Conservation (phyloP, 1,140 invertebrate species). For the Drosophila repletoides region DNA sequence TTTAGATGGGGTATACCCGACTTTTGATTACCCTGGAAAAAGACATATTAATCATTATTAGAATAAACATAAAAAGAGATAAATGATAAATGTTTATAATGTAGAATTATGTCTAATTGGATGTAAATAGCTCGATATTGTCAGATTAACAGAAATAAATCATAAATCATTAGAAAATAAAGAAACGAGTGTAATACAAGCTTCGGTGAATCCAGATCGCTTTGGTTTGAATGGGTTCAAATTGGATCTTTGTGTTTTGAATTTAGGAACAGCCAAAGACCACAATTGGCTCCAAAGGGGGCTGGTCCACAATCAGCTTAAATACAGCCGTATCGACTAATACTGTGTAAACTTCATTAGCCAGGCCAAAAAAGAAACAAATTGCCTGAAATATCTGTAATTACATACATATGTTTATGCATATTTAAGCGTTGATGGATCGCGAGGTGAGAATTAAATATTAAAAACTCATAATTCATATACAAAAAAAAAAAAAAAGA, state of each 20-base stretch:
- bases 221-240: background rate
- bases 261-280: background rate
- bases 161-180: background rate
- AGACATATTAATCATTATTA: background rate
- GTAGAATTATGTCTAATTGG: background rate
- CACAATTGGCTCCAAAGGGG: no score
- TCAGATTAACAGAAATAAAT: background rate
- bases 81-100: background rate
- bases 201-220: background rate
- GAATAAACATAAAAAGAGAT: background rate
- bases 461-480: conserved; percentile 58
- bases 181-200: background rate
- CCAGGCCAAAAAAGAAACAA: conserved; percentile 40
- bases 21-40: conserved; percentile 16
- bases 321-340: conserved; percentile 41
- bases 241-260: no score
- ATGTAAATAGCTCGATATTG: background rate
- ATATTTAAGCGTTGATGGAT: conserved; percentile 30
- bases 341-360: conserved; percentile 64
- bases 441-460: conserved; percentile 38
- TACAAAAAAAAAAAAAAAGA: background rate
- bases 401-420: conserved; percentile 1
- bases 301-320: background rate
- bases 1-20: background rate
- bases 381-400: conserved; percentile 46